Conservation (phyloP, 2,797 vertebrate genomes). For the Acomys russatus region DNA sequence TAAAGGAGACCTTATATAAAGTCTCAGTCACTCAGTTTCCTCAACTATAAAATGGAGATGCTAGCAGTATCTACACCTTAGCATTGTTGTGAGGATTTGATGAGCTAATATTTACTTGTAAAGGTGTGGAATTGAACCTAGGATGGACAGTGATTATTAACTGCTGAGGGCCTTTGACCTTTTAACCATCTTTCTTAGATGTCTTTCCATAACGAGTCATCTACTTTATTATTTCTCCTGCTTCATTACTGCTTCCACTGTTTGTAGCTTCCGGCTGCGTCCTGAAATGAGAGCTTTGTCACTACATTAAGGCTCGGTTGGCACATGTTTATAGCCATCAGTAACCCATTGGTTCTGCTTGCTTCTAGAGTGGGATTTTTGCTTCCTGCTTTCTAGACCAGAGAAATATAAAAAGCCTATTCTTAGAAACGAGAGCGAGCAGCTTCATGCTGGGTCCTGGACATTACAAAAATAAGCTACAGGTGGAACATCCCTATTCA, state of each 20-base stretch:
- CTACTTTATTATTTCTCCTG: background rate
- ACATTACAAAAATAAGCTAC: background rate
- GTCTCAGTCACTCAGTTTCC: background rate
- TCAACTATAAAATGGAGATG: background rate
- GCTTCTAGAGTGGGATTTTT: background rate
- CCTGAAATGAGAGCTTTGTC: background rate
- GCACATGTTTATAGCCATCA: background rate
- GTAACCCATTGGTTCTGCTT: background rate
- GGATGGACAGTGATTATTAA: background rate
- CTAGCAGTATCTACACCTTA: background rate
- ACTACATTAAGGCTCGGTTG: background rate
- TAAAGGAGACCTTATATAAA: too few relatives aligned
- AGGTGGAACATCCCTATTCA: background rate
- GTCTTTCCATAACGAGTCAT: conserved; percentile 7
- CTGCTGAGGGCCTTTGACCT: background rate
- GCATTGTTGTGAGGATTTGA: background rate
- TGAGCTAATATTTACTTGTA: background rate
- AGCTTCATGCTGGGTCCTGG: background rate
- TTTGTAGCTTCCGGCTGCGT: background rate
- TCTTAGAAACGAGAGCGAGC: background rate
- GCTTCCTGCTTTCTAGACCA: conserved; percentile 34
- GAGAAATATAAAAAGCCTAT: background rate
- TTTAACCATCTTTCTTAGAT: background rate
- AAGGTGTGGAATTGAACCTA: background rate
- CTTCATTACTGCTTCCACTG: background rate